A percentile compares a stretch with the other conserved stretches of the same genome.
Evolutionary conservation across 2,113 vertebrate genomes (phyloP).

Genomic region (Parus major): DNA sequence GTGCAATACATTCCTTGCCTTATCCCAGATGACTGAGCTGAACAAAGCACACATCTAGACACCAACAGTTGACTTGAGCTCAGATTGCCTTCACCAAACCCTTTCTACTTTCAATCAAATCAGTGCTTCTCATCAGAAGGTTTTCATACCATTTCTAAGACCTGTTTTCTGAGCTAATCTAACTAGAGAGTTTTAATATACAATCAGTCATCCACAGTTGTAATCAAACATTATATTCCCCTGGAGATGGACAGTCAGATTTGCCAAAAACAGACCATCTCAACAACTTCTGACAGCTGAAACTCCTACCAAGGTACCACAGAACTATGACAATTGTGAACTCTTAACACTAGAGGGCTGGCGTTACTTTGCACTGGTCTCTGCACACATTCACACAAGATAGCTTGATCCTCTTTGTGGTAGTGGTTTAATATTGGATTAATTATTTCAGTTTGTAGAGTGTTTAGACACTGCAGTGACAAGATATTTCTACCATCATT

Average conservation of each 20-base stretch:
- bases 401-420: neutral
- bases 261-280: neutral
- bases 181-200: neutral
- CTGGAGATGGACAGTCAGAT: neutral
- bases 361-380: neutral
- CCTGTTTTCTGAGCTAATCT: neutral
- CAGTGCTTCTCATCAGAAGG: neutral
- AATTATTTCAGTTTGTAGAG: neutral
- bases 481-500: neutral
- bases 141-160: neutral
- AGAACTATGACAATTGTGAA: neutral
- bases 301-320: neutral
- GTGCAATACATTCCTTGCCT: neutral
- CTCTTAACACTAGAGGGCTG: constrained; percentile 29
- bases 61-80: neutral
- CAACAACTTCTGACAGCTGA: neutral
- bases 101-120: neutral
- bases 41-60: neutral
- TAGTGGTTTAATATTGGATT: neutral
- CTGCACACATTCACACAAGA: neutral
- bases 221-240: neutral
- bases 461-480: neutral
- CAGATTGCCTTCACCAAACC: neutral
- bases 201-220: neutral
- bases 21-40: neutral